phyloP scores from a whole-genome alignment of 2,113 vertebrate species.

The Lepisosteus oculatus region DNA sequence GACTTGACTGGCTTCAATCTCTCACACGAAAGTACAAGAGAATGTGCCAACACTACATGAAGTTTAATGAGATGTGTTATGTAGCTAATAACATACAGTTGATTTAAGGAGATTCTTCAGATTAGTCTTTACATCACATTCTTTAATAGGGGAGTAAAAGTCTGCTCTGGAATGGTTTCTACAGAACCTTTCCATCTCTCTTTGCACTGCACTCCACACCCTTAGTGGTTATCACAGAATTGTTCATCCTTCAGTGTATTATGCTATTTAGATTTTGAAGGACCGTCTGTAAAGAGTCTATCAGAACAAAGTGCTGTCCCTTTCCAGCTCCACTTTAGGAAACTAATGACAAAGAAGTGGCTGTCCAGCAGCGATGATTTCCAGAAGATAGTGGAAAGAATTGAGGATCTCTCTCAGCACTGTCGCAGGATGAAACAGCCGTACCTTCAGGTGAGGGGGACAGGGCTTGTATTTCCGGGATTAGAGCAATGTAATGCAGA shows the following conservation, averaged over 20 bases:
- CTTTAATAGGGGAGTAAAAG: too few species aligned
- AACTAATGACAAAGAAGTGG: slow-evolving; percentile 68
- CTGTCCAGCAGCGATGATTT: slow-evolving; percentile 57
- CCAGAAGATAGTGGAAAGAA: slow-evolving; percentile 31
- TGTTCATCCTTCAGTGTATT: too few species aligned
- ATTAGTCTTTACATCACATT: neutral
- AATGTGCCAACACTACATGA: neutral
- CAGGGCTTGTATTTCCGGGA: neutral
- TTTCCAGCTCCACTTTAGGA: slow-evolving; percentile 49
- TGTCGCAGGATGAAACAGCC: slow-evolving; percentile 46
- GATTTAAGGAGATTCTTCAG: too few species aligned
- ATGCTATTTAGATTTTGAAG: too few species aligned
- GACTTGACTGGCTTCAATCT: neutral
- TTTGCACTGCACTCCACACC: too few species aligned
- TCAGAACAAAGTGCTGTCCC: neutral
- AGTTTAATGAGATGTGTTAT: neutral
- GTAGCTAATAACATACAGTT: neutral
- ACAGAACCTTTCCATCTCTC: too few species aligned
- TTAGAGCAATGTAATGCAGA: too few species aligned
- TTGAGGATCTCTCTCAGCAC: slow-evolving; percentile 31
- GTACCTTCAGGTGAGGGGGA: slow-evolving; percentile 41
- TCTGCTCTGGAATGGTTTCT: too few species aligned
- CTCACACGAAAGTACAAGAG: too few species aligned
- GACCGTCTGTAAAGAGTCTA: too few species aligned
- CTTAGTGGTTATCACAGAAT: too few species aligned